phyloP scores from a whole-genome alignment of 2,888 invertebrate genomes.

The Eustalomyia histrio region DNA sequence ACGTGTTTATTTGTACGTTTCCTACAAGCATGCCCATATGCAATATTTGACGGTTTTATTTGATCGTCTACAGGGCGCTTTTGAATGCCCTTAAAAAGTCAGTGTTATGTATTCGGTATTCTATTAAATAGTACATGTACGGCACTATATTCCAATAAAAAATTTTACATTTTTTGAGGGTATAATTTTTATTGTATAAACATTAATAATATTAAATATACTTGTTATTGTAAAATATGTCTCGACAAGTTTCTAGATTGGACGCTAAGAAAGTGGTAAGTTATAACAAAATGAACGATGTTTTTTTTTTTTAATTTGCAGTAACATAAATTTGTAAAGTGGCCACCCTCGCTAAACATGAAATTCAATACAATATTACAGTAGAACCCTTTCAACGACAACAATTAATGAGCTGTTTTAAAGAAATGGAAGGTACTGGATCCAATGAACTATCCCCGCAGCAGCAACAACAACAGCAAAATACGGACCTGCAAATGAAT shows the following conservation, averaged over 20 bases:
- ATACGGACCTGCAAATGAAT: slow-evolving; percentile 52
- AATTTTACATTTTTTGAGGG: too few relatives aligned
- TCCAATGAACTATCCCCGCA: slow-evolving; percentile 43
- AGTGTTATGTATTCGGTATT: too few relatives aligned
- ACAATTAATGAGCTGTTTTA: too few relatives aligned
- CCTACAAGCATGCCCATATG: too few relatives aligned
- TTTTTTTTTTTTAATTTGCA: slow-evolving; percentile 28
- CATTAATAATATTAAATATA: too few relatives aligned
- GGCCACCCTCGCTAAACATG: slow-evolving; percentile 75
- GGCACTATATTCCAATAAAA: too few relatives aligned
- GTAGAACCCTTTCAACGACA: slow-evolving; percentile 69
- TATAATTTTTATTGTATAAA: too few relatives aligned
- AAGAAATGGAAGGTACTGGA: slow-evolving; percentile 66
- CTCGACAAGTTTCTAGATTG: slow-evolving; percentile 77
- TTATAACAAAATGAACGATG: slow-evolving; percentile 65
- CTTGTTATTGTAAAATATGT: slow-evolving; percentile 76
- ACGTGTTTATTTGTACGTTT: too few relatives aligned
- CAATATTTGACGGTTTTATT: too few relatives aligned
- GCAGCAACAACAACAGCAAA: slow-evolving; percentile 66
- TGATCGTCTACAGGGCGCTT: too few relatives aligned
- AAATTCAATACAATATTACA: slow-evolving; percentile 79
- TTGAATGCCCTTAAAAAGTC: too few relatives aligned
- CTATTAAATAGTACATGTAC: too few relatives aligned
- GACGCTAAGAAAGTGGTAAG: slow-evolving; percentile 80
- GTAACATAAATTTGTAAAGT: slow-evolving; percentile 68